Evolutionary conservation across 1,140 invertebrate genomes (phyloP), one percentile per base, ranked within the genome.

Genomic region (Papilio machaon): DNA sequence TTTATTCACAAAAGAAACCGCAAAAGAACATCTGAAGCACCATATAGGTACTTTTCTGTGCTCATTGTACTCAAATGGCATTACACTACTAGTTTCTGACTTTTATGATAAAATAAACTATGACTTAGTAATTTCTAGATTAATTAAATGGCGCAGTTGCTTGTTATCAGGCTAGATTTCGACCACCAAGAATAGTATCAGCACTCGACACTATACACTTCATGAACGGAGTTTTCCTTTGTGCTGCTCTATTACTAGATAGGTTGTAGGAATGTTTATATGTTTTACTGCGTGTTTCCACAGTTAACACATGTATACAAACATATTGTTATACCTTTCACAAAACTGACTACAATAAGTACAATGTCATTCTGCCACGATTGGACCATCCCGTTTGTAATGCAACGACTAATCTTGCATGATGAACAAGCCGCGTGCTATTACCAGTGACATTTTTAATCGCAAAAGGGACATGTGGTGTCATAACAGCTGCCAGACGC

Each of bases 171-270:
- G 10, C 11, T 76, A 49, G 19, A 83, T 84, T 79, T 38, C 58
- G 77, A 73, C 82, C 82, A 85, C 79, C 81, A 75, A 70, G 79
- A 80, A 86, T 83, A 60, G 80, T 82, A 82, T 87, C 81, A 80
- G 77, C 80, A 88, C 84, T 85, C 82, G 82, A 54, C 80, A 82
- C 83, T 83, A 76, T 78, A 80, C 76, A 81, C 81, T 80, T 82
- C 47, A 76, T 52, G 30, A 43, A 80, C 35, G 9, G 79, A 76
- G 80, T 78, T 80, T 80, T 80, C 67, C 64, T 84, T 77, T 80
- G 54, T 64, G 60, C 60, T 83, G 81, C 10, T 67, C 84, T 49
- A 49, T 58, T n/a, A 4, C 8, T 58, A 19, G 54, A 58, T 19
- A 58, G 7, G 54, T 54, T 54, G 52, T 54, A 17, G 5, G 15